phyloP scores from a whole-genome alignment of 2,888 invertebrate species.

The Automeris io region DNA sequence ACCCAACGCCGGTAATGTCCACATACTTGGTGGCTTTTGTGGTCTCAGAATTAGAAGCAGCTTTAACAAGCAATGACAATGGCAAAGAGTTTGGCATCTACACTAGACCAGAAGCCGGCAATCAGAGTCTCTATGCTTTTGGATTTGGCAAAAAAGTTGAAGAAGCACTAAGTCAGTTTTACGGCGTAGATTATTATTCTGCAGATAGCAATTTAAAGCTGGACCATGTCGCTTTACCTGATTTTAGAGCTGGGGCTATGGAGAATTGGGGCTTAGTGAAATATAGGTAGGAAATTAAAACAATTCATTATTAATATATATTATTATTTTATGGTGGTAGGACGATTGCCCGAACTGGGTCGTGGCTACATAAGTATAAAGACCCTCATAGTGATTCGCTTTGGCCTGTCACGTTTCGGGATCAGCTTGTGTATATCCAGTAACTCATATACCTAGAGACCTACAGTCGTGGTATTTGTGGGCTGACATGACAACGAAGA shows the following conservation, averaged over 20 bases:
- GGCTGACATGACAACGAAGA: too few relatives aligned
- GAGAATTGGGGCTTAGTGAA: constrained; percentile 95
- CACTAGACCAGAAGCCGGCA: constrained; percentile 81
- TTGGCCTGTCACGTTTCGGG: too few relatives aligned
- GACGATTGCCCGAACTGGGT: too few relatives aligned
- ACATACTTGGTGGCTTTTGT: constrained; percentile 91
- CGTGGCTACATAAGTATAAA: too few relatives aligned
- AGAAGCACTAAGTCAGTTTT: constrained; percentile 72
- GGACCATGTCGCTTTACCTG: constrained; percentile 90
- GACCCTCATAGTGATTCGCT: too few relatives aligned
- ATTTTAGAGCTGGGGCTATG: constrained; percentile 92
- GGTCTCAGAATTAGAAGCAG: constrained; percentile 82
- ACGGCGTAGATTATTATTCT: constrained; percentile 70
- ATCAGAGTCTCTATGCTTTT: constrained; percentile 81
- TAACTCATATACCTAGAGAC: too few relatives aligned
- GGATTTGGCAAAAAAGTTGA: constrained; percentile 77
- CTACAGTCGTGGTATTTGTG: too few relatives aligned
- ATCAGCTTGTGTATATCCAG: too few relatives aligned
- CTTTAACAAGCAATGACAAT: constrained; percentile 25
- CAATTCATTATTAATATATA: too few relatives aligned
- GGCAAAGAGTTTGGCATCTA: constrained; percentile 77
- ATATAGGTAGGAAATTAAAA: constrained; percentile 77
- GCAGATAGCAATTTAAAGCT: constrained; percentile 81
- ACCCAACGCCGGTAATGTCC: constrained; percentile 82
- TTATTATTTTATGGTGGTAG: too few relatives aligned